A percentile compares a stretch with the other conserved stretches of the same genome.
Evolutionary conservation across 2,113 vertebrate genomes (phyloP).

Genomic region (Corvus hawaiiensis): DNA sequence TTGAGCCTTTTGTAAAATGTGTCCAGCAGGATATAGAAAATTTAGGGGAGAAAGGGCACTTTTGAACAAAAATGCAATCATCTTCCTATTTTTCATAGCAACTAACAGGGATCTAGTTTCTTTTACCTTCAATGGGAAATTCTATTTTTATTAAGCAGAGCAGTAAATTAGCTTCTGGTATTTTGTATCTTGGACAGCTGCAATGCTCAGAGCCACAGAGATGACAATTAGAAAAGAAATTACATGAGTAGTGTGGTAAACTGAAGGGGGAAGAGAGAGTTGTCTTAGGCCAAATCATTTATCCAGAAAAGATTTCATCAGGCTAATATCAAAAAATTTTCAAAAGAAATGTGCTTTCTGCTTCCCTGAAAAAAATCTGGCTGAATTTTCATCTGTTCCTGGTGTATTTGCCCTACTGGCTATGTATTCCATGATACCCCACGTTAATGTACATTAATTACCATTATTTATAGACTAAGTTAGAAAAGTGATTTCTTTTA

Average conservation of each 20-base stretch:
- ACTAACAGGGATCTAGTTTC: neutral
- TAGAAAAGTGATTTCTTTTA: neutral
- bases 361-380: neutral
- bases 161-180: neutral
- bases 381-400: neutral
- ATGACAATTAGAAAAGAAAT: neutral
- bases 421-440: neutral
- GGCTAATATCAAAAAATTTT: neutral
- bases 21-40: neutral
- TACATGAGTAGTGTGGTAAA: neutral
- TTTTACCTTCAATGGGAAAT: neutral
- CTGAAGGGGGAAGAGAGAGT: neutral
- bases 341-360: neutral
- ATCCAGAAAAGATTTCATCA: neutral
- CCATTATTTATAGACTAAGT: neutral
- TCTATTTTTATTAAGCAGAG: neutral
- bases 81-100: neutral
- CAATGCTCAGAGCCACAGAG: neutral
- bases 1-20: neutral
- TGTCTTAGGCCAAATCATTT: neutral
- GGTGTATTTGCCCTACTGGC: accelerated
- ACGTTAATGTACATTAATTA: neutral
- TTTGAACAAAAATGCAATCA: neutral
- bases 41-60: neutral
- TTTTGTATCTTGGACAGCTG: neutral